Evolutionary conservation across 2,797 vertebrate genomes (phyloP).

Genomic region (Schizothorax lantsangensis): DNA sequence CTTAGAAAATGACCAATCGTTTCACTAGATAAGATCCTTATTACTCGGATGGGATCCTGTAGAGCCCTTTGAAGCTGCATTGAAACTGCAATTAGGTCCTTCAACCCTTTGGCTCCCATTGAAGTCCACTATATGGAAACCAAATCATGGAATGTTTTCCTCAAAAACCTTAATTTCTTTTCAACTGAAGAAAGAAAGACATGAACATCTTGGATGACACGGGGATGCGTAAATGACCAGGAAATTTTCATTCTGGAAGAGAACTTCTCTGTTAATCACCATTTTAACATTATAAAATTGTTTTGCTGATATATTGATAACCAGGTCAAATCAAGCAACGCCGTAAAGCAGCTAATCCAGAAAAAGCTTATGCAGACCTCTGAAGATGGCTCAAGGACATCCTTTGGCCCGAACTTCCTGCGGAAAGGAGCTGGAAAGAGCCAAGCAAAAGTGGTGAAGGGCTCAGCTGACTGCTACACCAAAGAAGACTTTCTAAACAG

Average conservation of each 20-base stretch:
- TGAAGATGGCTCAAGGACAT: constrained; percentile 38
- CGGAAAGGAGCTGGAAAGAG: constrained; percentile 81
- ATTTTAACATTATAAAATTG: neutral
- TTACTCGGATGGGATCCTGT: too few relatives aligned
- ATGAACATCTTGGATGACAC: neutral
- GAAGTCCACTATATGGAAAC: neutral
- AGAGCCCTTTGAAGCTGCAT: too few relatives aligned
- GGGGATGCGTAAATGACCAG: too few relatives aligned
- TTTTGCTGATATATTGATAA: constrained; percentile 17
- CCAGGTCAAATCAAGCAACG: constrained; percentile 75
- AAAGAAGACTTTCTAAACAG: constrained; percentile 68
- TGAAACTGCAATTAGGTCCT: too few relatives aligned
- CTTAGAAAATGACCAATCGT: too few relatives aligned
- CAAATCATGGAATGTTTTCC: neutral
- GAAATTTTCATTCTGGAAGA: neutral
- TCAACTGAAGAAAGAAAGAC: neutral
- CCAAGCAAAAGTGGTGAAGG: constrained; percentile 79
- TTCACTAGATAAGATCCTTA: too few relatives aligned
- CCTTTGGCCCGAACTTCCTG: constrained; percentile 83
- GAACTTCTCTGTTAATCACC: neutral
- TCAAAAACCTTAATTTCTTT: neutral
- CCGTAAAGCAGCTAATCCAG: constrained; percentile 76
- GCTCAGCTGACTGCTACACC: constrained; percentile 76
- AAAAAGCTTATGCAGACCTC: constrained; percentile 72
- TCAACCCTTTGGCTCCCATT: too few relatives aligned